Percentiles rank a stretch among this genome's conserved stretches.
Conservation (phyloP, 2,888 invertebrate genomes). For the Scrobipalpa costella region DNA sequence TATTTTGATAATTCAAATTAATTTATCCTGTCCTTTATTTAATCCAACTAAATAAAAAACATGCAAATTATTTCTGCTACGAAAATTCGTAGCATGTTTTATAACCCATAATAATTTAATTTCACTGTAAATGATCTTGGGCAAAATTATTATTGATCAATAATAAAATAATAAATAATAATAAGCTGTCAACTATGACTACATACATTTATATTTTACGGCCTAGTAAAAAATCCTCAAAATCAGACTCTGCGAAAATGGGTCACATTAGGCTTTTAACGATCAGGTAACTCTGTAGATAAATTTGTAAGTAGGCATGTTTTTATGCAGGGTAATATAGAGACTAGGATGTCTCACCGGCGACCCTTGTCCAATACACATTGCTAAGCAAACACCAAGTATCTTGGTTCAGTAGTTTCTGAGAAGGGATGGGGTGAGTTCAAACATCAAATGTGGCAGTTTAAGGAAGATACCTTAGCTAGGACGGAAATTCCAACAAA, state of each 20-base stretch:
- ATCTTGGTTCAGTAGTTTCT: slow-evolving; percentile 72
- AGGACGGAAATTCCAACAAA: background rate
- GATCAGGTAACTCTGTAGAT: too few species aligned
- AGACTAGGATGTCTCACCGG: background rate
- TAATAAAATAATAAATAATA: too few species aligned
- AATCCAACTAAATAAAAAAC: too few species aligned
- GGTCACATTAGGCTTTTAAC: too few species aligned
- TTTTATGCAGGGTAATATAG: background rate
- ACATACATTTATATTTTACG: too few species aligned
- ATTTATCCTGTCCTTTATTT: too few species aligned
- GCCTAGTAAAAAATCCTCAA: too few species aligned
- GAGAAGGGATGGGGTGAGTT: slow-evolving; percentile 59
- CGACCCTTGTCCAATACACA: slow-evolving; percentile 7
- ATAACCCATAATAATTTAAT: background rate
- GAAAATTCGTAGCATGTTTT: background rate
- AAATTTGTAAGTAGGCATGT: background rate
- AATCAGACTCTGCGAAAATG: too few species aligned
- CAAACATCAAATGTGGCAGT: slow-evolving; percentile 40
- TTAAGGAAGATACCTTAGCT: background rate
- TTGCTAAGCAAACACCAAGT: slow-evolving; percentile 51
- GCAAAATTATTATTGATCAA: background rate
- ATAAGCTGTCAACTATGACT: too few species aligned
- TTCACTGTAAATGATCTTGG: background rate
- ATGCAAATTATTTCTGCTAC: background rate
- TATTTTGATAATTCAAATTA: too few species aligned